A percentile compares a stretch with the other conserved stretches of the same genome.
phyloP scores from a whole-genome alignment of 2,113 vertebrate genomes.

The Chamaetylas fuelleborni region DNA sequence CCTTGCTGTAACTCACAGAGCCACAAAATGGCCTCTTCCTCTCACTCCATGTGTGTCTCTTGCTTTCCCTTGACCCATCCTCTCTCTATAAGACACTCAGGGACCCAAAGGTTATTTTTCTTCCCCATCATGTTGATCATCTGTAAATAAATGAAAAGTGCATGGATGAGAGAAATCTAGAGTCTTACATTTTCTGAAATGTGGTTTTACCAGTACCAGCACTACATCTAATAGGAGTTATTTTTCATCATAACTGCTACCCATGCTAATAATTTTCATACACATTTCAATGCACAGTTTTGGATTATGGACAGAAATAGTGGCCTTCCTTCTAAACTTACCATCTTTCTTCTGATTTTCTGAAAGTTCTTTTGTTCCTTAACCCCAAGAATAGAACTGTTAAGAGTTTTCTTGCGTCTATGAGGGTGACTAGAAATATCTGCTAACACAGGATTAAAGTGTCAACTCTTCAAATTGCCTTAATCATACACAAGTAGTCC shows the following conservation, averaged over 20 bases:
- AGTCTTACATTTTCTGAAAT: not conserved
- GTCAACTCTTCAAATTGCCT: not conserved
- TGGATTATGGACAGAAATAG: not conserved
- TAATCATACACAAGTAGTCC: not conserved
- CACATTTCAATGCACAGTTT: not conserved
- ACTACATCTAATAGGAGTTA: not conserved
- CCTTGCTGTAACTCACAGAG: not conserved
- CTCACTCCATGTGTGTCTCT: fast-evolving
- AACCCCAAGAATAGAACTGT: not conserved
- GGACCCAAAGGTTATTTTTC: not conserved
- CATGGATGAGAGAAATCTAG: not conserved
- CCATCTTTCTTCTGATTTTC: conserved; percentile 13
- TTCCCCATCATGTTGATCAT: not conserved
- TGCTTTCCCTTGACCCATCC: not conserved
- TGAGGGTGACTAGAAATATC: not conserved
- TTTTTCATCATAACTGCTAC: not conserved
- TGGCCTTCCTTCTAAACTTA: not conserved
- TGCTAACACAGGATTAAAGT: not conserved
- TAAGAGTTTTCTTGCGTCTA: not conserved
- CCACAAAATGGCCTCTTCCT: not conserved
- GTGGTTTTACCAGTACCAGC: not conserved
- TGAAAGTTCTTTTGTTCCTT: conserved; percentile 30
- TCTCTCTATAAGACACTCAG: not conserved
- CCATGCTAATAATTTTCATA: not conserved
- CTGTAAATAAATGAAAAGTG: not conserved